A percentile compares a stretch with the other conserved stretches of the same genome.
Evolutionary conservation across 2,888 invertebrate species (phyloP).

Genomic region (Hermodice carunculata): DNA sequence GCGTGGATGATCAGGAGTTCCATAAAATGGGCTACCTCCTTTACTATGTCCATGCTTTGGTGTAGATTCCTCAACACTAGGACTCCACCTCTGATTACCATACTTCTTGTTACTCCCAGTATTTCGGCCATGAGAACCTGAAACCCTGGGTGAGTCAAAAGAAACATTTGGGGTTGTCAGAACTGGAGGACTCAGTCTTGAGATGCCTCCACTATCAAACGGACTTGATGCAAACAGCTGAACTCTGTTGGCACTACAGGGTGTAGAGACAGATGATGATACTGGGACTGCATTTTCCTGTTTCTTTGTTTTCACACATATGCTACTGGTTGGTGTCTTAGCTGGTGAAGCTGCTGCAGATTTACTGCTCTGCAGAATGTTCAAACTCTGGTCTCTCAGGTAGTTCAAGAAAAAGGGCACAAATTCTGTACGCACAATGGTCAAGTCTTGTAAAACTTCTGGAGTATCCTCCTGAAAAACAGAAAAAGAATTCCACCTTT

Average conservation of each 20-base stretch:
- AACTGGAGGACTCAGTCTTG: too few species aligned
- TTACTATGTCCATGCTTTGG: too few species aligned
- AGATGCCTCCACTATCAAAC: constrained; percentile 34
- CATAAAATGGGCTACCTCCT: too few species aligned
- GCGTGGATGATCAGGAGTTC: constrained; percentile 13
- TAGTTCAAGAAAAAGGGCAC: constrained; percentile 60
- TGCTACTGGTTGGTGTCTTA: constrained; percentile 52
- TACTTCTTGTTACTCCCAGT: neutral
- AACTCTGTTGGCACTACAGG: constrained; percentile 42
- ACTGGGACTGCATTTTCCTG: too few species aligned
- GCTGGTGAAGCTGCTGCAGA: constrained; percentile 56
- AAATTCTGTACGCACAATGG: constrained; percentile 51
- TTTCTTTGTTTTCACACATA: constrained; percentile 40
- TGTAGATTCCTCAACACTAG: neutral
- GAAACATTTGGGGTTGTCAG: neutral
- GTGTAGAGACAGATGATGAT: too few species aligned
- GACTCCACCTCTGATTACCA: neutral
- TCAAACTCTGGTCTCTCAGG: constrained; percentile 56
- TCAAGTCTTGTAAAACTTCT: constrained; percentile 35
- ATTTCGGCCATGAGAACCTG: neutral
- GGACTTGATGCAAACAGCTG: constrained; percentile 54
- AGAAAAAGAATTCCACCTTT: too few species aligned
- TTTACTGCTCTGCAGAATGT: constrained; percentile 51
- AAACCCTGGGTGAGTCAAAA: neutral
- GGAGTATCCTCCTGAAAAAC: too few species aligned